A percentile compares a stretch with the other conserved stretches of the same genome.
Conservation (phyloP, 64 coral and sea anemone species). For the Montipora efflorescens region DNA sequence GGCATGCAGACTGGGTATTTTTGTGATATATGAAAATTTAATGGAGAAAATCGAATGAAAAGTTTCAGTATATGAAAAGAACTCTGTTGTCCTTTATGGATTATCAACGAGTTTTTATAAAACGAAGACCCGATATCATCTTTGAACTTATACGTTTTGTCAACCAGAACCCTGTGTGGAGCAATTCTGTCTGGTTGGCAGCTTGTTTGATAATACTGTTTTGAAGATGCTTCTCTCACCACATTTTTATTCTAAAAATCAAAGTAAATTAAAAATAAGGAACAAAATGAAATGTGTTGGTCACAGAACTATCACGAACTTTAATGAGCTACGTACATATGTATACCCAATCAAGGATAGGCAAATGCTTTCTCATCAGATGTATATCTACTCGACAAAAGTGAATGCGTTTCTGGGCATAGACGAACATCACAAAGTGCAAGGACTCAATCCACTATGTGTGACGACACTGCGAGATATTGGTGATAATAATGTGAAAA, state of each 20-base stretch:
- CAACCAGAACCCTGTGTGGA: slow-evolving; percentile 13
- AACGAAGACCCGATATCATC: slow-evolving; percentile 4
- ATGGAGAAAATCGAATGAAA: too few species aligned
- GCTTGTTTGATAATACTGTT: slow-evolving; percentile 12
- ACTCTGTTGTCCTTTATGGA: too few species aligned
- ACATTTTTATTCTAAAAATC: slow-evolving; percentile 20
- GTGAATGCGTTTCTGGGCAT: slow-evolving; percentile 39
- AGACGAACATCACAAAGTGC: slow-evolving; percentile 25
- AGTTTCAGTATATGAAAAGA: too few species aligned
- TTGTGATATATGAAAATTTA: too few species aligned
- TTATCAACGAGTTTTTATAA: too few species aligned
- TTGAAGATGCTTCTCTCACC: slow-evolving; percentile 4
- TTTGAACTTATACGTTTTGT: slow-evolving; percentile 30
- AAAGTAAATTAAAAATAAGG: background rate
- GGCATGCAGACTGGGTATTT: too few species aligned
- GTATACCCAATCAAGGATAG: slow-evolving; percentile 38
- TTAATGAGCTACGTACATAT: too few species aligned
- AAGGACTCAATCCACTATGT: slow-evolving; percentile 22
- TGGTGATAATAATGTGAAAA: background rate
- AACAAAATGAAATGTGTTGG: background rate
- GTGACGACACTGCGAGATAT: slow-evolving; percentile 24
- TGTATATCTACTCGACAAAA: background rate
- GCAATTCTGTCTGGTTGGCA: slow-evolving; percentile 25
- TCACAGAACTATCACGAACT: background rate
- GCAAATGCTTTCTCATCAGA: slow-evolving; percentile 15